These are phyloP conservation scores for Heliconius erato DNA, from an alignment of 2,888 invertebrate species.

Conservation along the genomic window DNA sequence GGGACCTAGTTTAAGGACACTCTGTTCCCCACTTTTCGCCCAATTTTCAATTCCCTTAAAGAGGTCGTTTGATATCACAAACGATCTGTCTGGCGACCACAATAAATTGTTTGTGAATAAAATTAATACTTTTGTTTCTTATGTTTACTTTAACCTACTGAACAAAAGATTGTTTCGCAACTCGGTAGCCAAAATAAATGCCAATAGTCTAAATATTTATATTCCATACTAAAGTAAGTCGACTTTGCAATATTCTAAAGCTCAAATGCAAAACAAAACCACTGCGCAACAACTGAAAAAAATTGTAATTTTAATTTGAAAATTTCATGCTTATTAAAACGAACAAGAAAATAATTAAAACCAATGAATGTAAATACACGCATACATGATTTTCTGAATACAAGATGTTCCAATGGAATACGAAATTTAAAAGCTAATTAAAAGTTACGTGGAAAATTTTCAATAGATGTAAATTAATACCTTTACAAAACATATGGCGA, in stretches of 20 bases:
- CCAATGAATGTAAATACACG: slow-evolving; percentile 21
- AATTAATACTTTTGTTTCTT: no score
- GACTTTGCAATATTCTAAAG: neutral
- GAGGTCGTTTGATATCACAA: no score
- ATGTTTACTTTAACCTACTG: no score
- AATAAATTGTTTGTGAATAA: no score
- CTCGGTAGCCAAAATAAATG: neutral
- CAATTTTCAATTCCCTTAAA: no score
- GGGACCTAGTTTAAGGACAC: no score
- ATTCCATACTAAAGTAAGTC: neutral
- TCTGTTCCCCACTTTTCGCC: no score
- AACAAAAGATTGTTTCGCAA: neutral
- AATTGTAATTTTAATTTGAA: neutral
- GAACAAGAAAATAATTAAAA: slow-evolving; percentile 1
- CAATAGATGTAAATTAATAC: neutral
- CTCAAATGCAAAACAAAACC: neutral
- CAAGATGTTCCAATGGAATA: slow-evolving; percentile 36
- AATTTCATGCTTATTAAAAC: neutral
- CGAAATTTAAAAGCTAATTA: slow-evolving; percentile 48
- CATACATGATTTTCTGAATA: slow-evolving; percentile 28
- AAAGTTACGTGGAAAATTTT: slow-evolving; percentile 44
- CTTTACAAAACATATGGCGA: neutral
- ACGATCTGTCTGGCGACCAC: no score
- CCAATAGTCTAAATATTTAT: neutral
- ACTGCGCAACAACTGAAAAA: neutral